Evolutionary conservation across 2,888 invertebrate genomes (phyloP).

Genomic region (Apodemia zela): DNA sequence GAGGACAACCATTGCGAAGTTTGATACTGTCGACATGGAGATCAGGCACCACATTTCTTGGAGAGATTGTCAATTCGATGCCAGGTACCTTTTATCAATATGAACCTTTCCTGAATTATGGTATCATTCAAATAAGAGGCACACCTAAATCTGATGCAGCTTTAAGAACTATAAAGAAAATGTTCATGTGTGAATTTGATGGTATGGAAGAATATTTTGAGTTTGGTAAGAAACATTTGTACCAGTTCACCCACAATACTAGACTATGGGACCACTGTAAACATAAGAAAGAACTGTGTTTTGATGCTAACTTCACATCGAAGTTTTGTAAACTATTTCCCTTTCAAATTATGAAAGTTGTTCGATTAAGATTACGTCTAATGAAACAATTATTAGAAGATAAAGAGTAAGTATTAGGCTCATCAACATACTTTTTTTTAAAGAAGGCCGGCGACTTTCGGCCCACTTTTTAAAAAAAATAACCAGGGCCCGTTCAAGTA

Average conservation of each 20-base stretch:
- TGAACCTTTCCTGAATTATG: slow-evolving; percentile 91
- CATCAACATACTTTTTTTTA: too few species aligned
- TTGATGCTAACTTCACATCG: slow-evolving; percentile 83
- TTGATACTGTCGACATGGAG: slow-evolving; percentile 94
- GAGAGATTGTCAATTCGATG: slow-evolving; percentile 90
- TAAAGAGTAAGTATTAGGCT: slow-evolving; percentile 79
- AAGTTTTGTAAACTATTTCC: slow-evolving; percentile 91
- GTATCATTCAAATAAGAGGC: slow-evolving; percentile 89
- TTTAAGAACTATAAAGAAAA: slow-evolving; percentile 83
- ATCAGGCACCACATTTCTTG: slow-evolving; percentile 94
- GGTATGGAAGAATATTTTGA: slow-evolving; percentile 87
- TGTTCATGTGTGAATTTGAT: slow-evolving; percentile 88
- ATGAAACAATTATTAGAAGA: slow-evolving; percentile 86
- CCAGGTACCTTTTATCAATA: slow-evolving; percentile 95
- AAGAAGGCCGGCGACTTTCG: too few species aligned
- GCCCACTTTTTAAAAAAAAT: too few species aligned
- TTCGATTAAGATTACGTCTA: slow-evolving; percentile 86
- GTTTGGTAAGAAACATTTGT: slow-evolving; percentile 87
- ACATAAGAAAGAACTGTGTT: slow-evolving; percentile 72
- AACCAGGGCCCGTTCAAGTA: too few species aligned
- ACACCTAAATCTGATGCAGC: slow-evolving; percentile 85
- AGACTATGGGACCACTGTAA: slow-evolving; percentile 91
- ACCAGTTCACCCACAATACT: slow-evolving; percentile 92
- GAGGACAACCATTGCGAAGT: slow-evolving; percentile 87
- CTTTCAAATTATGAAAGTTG: slow-evolving; percentile 93